Evolutionary conservation across 2,113 vertebrate genomes (phyloP).

Genomic region (Oncorhynchus kisutch): DNA sequence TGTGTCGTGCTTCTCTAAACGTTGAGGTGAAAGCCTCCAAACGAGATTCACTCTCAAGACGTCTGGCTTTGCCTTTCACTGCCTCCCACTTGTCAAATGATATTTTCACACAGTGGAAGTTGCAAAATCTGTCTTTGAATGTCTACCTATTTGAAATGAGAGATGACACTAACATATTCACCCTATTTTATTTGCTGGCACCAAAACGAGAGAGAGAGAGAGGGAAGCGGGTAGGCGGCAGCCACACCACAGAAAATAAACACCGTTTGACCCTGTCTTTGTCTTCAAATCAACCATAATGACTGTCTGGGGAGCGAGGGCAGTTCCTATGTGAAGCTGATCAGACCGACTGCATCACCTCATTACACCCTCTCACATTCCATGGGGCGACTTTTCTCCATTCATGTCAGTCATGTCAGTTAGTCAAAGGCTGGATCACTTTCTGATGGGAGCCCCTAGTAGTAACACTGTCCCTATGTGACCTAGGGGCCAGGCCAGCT

Average conservation of each 20-base stretch:
- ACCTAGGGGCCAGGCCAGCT: constrained; percentile 9
- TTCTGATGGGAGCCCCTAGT: no score
- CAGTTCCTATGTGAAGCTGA: constrained; percentile 10
- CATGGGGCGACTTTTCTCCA: constrained; percentile 8
- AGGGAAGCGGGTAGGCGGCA: constrained; percentile 10
- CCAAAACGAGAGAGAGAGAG: constrained; percentile 19
- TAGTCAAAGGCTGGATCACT: constrained; percentile 6
- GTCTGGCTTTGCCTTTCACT: constrained; percentile 58
- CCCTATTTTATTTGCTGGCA: constrained; percentile 58
- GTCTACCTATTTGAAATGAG: constrained; percentile 70
- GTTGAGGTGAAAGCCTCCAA: constrained; percentile 60
- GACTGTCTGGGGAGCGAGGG: constrained; percentile 13
- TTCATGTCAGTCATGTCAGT: constrained; percentile 28
- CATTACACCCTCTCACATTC: constrained; percentile 15
- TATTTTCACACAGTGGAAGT: constrained; percentile 61
- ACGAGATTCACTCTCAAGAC: constrained; percentile 58
- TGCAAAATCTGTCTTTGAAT: constrained; percentile 64
- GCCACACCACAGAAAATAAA: constrained; percentile 40
- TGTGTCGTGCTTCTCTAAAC: constrained; percentile 30
- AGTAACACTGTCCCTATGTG: constrained; percentile 23
- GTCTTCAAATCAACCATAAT: constrained; percentile 38
- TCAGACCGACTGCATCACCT: constrained; percentile 21
- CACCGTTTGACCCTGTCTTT: constrained; percentile 36
- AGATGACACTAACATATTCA: constrained; percentile 71
- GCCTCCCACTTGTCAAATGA: constrained; percentile 61